These are phyloP conservation scores for Rattus rattus DNA, from an alignment of 2,113 vertebrate species.

Conservation along the genomic window DNA sequence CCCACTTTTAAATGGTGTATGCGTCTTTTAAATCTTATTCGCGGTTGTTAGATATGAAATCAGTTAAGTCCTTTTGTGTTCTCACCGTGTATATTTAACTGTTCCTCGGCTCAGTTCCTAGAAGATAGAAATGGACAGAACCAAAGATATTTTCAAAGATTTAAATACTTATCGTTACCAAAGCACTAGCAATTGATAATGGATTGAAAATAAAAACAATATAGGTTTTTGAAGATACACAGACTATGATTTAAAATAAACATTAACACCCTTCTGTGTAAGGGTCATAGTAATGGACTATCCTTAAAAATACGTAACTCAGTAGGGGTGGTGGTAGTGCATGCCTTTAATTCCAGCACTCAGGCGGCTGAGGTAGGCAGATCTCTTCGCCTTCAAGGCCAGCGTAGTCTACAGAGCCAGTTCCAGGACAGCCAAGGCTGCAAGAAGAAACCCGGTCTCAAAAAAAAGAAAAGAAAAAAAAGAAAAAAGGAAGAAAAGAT, in stretches of 20 bases:
- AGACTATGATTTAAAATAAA: constrained; percentile 28
- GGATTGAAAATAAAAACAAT: constrained; percentile 17
- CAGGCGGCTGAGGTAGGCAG: not conserved
- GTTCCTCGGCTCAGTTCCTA: constrained; percentile 71
- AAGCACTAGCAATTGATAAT: constrained; percentile 43
- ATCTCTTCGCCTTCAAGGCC: not conserved
- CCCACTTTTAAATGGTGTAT: constrained; percentile 18
- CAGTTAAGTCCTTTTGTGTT: constrained; percentile 21
- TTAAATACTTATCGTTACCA: constrained; percentile 36
- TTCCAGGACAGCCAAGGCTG: not conserved
- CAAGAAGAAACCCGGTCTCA: not conserved
- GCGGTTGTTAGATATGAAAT: constrained; percentile 45
- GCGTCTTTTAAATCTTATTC: constrained; percentile 36
- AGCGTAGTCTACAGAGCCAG: not conserved
- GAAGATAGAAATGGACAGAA: constrained; percentile 63
- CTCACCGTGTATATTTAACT: constrained; percentile 28
- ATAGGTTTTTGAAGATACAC: not conserved
- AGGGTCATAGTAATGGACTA: constrained; percentile 6
- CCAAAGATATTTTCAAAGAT: constrained; percentile 51
- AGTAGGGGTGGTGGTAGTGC: not conserved
- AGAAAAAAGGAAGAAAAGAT: not conserved
- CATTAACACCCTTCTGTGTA: not conserved
- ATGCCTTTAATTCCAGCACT: not conserved
- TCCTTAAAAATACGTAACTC: not conserved
- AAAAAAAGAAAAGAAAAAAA: not conserved